phyloP scores from a whole-genome alignment of 2,888 invertebrate genomes.

The Zootermopsis nevadensis region DNA sequence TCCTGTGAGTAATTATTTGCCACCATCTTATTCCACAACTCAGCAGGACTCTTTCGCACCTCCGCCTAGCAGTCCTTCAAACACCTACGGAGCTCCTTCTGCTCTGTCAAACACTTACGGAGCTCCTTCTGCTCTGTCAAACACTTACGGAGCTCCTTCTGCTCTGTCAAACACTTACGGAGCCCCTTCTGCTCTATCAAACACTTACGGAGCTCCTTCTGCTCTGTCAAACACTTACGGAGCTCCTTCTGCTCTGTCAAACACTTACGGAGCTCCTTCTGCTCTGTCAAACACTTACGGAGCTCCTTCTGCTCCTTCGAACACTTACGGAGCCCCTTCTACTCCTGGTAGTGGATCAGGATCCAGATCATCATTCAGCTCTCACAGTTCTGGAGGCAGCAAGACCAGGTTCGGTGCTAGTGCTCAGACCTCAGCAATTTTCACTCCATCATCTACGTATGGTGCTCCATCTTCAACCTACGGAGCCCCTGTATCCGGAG shows the following conservation, averaged over 20 bases:
- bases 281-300: neutral
- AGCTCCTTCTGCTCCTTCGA: constrained; percentile 54
- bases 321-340: constrained; percentile 27
- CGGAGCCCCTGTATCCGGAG: constrained; percentile 35
- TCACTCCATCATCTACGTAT: constrained; percentile 31
- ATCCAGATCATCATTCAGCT: neutral
- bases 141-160: constrained; percentile 61
- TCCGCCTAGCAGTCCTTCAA: constrained; percentile 59
- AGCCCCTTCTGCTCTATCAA: constrained; percentile 55
- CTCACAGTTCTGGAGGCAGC: neutral
- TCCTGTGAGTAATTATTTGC: constrained; percentile 52
- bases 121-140: constrained; percentile 64
- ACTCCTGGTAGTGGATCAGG: neutral
- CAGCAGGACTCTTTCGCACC: constrained; percentile 55
- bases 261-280: constrained; percentile 60
- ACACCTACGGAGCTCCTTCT: constrained; percentile 63
- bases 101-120: constrained; percentile 43
- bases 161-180: constrained; percentile 65
- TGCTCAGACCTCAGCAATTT: constrained; percentile 55
- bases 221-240: constrained; percentile 62
- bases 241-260: constrained; percentile 61
- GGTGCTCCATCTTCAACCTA: constrained; percentile 41
- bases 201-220: constrained; percentile 55
- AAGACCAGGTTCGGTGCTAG: neutral
- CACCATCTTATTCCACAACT: constrained; percentile 54